Conservation (phyloP, 2,888 invertebrate species). For the Theristus sp. region DNA sequence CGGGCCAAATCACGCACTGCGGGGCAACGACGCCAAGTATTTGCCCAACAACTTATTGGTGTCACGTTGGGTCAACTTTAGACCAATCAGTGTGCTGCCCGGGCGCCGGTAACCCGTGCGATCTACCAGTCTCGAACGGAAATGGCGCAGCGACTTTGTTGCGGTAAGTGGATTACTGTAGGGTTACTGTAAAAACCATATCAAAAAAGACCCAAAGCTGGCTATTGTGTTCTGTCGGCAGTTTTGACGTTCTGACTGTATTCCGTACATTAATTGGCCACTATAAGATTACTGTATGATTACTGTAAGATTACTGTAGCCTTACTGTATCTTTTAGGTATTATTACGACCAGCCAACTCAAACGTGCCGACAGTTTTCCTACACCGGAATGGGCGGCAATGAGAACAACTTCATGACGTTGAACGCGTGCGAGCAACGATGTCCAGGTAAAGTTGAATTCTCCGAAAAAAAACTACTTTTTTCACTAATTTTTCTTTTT, state of each 20-base stretch:
- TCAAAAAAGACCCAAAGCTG: no score
- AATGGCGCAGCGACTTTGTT: constrained; percentile 1
- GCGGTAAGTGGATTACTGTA: not conserved
- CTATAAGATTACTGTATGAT: no score
- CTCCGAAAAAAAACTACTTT: not conserved
- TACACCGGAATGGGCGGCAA: constrained; percentile 10
- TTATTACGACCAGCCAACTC: constrained; percentile 9
- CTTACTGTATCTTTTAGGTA: constrained; percentile 4
- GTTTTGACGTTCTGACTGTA: no score
- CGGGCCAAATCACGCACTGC: constrained; percentile 10
- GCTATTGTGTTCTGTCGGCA: no score
- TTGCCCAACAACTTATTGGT: constrained; percentile 17
- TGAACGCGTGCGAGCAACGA: constrained; percentile 7
- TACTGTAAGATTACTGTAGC: no score
- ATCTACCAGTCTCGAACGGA: constrained; percentile 8
- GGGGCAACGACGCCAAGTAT: constrained; percentile 10
- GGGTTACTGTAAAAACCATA: not conserved
- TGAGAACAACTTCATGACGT: constrained; percentile 11
- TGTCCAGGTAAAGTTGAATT: constrained; percentile 9
- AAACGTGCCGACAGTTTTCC: constrained; percentile 9
- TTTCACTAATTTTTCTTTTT: not conserved
- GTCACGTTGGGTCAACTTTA: constrained; percentile 19
- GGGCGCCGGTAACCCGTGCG: constrained; percentile 7
- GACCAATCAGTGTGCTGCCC: constrained; percentile 9
- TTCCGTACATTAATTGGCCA: no score